These are phyloP conservation scores for Lasioglossum pauxillum DNA, from an alignment of 2,888 invertebrate genomes.

Conservation along the genomic window DNA sequence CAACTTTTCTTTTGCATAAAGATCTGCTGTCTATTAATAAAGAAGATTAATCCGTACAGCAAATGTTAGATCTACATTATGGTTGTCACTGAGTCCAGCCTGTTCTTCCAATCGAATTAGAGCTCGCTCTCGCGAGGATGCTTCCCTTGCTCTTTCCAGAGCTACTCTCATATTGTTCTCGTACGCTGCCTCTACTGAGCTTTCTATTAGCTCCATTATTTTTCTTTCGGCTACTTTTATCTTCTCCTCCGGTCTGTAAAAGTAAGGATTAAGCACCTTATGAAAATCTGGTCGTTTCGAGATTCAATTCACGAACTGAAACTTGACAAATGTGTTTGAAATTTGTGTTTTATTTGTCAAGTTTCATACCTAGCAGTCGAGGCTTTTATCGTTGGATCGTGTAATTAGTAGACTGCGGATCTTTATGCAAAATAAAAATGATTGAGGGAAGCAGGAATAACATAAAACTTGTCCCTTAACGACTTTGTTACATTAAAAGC, in stretches of 20 bases:
- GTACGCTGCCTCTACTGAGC: constrained; percentile 91
- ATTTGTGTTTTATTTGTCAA: too few relatives aligned
- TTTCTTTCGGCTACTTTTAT: constrained; percentile 94
- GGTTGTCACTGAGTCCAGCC: constrained; percentile 93
- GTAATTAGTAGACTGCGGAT: too few relatives aligned
- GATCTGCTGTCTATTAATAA: neutral
- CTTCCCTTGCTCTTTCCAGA: constrained; percentile 97
- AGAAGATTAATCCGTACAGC: constrained; percentile 87
- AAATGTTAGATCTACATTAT: constrained; percentile 98
- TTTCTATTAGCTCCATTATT: constrained; percentile 95
- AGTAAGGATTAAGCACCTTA: constrained; percentile 16
- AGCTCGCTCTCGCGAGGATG: constrained; percentile 95
- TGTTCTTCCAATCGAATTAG: constrained; percentile 97
- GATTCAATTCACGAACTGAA: too few relatives aligned
- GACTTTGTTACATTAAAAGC: too few relatives aligned
- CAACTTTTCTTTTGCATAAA: too few relatives aligned
- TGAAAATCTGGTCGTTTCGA: constrained; percentile 86
- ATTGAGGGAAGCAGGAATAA: too few relatives aligned
- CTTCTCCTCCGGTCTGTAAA: constrained; percentile 93
- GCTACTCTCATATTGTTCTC: constrained; percentile 88
- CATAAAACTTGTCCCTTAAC: too few relatives aligned
- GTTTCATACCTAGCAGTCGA: too few relatives aligned
- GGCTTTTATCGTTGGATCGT: too few relatives aligned
- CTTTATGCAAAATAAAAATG: too few relatives aligned
- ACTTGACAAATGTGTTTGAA: too few relatives aligned